Base-by-base conservation (phyloP, 2,113 vertebrate genomes). In the Plectropomus leopardus region DNA sequence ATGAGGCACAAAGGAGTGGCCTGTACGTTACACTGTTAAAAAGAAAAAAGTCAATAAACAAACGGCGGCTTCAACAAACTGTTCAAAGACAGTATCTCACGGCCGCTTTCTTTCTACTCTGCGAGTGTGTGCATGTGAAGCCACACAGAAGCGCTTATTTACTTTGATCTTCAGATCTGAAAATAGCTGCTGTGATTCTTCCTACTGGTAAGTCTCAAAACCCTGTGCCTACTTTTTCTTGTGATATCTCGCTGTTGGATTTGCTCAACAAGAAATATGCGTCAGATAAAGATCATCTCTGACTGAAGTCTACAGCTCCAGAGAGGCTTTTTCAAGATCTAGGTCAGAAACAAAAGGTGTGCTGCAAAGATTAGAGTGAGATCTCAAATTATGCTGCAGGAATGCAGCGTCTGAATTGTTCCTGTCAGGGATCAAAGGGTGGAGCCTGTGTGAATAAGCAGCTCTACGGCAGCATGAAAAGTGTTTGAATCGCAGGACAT, bases 1-100 rank as follows among this genome's bases (percentile, higher is more conserved):
- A 89, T 84, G 55, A 74, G 32, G 4, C 60, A 48, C 15, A 69
- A 61, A 84, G 92, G 87, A 58, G 90, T 84, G 86, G 86, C 84
- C 30, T 54, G 14, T 10, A 19, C n/a, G 48, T n/a, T 36, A 54
- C 26, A 34, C 30, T 66, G 48, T 76, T 21, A 72, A 72, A 82
- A 9, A 54, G 42, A 40, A 72, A 82, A 9, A 54, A 47, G 32
- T 81, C n/a, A 72, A 77, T 50, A 80, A 68, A 87, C 28, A 68
- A 80, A 70, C 11, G 1, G 26, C 50, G 78, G 19, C 72, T 72
- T 63, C n/a, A 53, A 55, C 34, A n/a, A 44, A n/a, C n/a, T n/a
- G n/a, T n/a, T n/a, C n/a, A n/a, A n/a, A n/a, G n/a, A n/a, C 53
- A 45, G 47, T 26, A 6, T 44, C 15, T 32, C 26, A 1, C 0